These are phyloP conservation scores for Scrobipalpa atriplicella DNA, from an alignment of 2,888 invertebrate species.

Conservation along the genomic window DNA sequence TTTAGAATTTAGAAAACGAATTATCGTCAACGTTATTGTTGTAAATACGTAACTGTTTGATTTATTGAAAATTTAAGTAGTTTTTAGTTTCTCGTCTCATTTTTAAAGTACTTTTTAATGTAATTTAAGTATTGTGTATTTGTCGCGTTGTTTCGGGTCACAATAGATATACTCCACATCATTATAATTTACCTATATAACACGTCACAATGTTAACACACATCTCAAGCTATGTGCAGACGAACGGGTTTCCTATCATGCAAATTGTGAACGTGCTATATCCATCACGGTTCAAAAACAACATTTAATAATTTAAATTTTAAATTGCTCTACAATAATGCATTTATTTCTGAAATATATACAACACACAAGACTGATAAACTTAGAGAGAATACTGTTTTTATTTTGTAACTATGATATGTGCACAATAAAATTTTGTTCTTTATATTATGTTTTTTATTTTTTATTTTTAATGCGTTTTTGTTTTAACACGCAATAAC, in stretches of 20 bases:
- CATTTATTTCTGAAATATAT: constrained; percentile 79
- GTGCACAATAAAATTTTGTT: constrained; percentile 72
- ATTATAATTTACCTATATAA: too few relatives aligned
- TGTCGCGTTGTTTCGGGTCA: background rate
- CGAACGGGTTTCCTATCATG: background rate
- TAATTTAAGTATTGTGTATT: constrained; percentile 1
- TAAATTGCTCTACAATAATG: constrained; percentile 68
- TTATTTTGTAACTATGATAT: constrained; percentile 78
- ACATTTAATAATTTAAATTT: constrained; percentile 34
- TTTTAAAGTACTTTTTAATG: background rate
- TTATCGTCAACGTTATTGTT: background rate
- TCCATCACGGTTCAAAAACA: background rate
- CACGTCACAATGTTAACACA: background rate
- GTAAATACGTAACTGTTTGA: background rate
- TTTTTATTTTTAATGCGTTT: constrained; percentile 63
- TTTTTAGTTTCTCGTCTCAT: background rate
- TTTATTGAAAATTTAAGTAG: constrained; percentile 2
- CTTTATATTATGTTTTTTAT: constrained; percentile 65
- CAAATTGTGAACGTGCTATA: background rate
- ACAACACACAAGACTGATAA: constrained; percentile 82
- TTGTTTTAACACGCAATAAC: constrained; percentile 8
- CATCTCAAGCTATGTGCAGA: constrained; percentile 41
- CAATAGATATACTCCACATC: background rate
- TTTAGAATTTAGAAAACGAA: background rate
- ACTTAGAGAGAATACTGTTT: constrained; percentile 63